Percentiles rank a stretch among this genome's conserved stretches.
These are phyloP conservation scores for Agrochola circellaris DNA, from an alignment of 2,888 invertebrate genomes.

Conservation along the genomic window DNA sequence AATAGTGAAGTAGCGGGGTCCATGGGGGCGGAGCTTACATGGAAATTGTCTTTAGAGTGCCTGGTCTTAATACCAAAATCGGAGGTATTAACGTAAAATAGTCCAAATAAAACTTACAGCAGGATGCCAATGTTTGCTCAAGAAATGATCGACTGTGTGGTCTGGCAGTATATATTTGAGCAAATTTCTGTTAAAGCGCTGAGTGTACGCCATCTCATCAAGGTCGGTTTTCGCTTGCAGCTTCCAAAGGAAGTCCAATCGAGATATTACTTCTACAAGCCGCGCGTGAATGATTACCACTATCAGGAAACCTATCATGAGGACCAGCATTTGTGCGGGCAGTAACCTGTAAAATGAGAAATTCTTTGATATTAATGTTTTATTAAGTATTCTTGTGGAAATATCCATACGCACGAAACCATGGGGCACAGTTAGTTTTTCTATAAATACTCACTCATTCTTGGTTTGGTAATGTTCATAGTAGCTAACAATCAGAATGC, in stretches of 20 bases:
- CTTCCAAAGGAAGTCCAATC: constrained; percentile 99
- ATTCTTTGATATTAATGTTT: background rate
- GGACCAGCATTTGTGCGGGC: constrained; percentile 95
- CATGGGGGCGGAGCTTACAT: too few relatives aligned
- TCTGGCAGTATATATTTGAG: constrained; percentile 98
- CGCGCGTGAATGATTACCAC: constrained; percentile 97
- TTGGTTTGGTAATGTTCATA: constrained; percentile 85
- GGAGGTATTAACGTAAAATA: background rate
- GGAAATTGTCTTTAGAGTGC: too few relatives aligned
- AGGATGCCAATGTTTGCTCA: constrained; percentile 95
- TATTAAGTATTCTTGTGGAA: too few relatives aligned
- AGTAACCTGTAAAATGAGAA: constrained; percentile 86
- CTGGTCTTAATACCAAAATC: too few relatives aligned
- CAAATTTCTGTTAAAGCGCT: constrained; percentile 96
- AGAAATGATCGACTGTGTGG: constrained; percentile 98
- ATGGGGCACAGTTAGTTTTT: background rate
- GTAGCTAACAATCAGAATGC: constrained; percentile 92
- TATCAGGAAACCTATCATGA: constrained; percentile 95
- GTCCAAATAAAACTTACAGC: constrained; percentile 90
- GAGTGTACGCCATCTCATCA: constrained; percentile 97
- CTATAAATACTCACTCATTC: constrained; percentile 77
- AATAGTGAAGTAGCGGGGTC: too few relatives aligned
- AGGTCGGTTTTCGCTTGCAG: constrained; percentile 98
- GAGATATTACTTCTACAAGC: constrained; percentile 97
- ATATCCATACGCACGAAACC: background rate